Base-by-base conservation (phyloP, 2,797 vertebrate genomes). In the Chaetodon trifasciatus region DNA sequence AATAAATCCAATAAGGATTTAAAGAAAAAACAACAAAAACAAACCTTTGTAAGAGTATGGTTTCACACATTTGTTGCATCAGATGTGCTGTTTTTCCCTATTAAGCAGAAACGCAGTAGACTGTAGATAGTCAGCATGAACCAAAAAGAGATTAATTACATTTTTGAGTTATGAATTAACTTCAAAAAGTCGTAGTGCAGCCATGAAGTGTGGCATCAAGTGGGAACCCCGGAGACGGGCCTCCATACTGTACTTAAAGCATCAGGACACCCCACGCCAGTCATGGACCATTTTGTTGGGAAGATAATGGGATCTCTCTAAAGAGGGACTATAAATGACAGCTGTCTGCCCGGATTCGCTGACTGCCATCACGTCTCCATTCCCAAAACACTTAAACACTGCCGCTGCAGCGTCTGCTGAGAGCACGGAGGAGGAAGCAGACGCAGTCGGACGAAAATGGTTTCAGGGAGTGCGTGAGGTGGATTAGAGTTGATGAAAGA, bases 271-370 rank as follows among this genome's bases (percentile, higher is more conserved):
- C 79, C 70, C 58, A 73, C 79, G 77, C 84, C 81, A 82, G 79
- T 87, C 82, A 49, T 63, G 61, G 76, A 84, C 72, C 78, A 86
- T 93, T 93, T 91, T 91, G 86, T 80, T 78, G 76, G 81, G 67
- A 65, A 86, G 70, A 86, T 93, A 93, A 93, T 89, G 79, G 86
- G 74, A 87, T 87, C 60, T 83, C 79, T 90, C 80, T 87, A 82
- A 89, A 93, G 87, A 88, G 68, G 37, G 81, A 85, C 73, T 85
- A 61, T 90, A 93, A 94, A 92, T 94, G 90, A 91, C 92, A 93
- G 86, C 91, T 93, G 89, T 90, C 93, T 89, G 71, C 86, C 88
- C 77, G 78, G 90, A 93, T 93, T 90, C 91, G 88, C 89, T 57
- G 85, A 79, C 73, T 90, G 75, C 67, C 86, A 80, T 93, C 87